phyloP scores from a whole-genome alignment of 2,797 vertebrate species.

The Karalla daura region DNA sequence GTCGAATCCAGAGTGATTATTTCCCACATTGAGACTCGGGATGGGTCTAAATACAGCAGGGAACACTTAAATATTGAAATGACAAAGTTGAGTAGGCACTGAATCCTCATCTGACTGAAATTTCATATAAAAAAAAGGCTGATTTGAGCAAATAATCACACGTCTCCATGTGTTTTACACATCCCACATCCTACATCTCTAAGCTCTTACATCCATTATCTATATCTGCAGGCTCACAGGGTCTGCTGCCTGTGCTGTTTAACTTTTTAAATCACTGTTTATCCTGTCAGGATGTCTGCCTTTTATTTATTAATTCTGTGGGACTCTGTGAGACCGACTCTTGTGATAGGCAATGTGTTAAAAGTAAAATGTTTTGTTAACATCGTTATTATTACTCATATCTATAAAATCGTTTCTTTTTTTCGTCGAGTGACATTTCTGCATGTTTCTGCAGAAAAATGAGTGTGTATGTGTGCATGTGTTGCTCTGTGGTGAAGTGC shows the following conservation, averaged over 20 bases:
- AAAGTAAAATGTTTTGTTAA: not conserved
- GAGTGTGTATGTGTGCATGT: too few species aligned
- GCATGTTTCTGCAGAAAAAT: too few species aligned
- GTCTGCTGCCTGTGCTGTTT: not conserved
- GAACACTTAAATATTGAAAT: conserved; percentile 10
- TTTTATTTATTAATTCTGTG: not conserved
- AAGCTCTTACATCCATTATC: not conserved
- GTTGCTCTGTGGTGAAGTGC: too few species aligned
- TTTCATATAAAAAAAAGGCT: not conserved
- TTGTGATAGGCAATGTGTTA: not conserved
- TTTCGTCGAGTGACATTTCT: too few species aligned
- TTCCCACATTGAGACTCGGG: not conserved
- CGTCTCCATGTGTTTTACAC: not conserved
- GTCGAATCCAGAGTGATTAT: conserved; percentile 19
- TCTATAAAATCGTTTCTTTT: too few species aligned
- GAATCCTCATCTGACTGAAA: not conserved
- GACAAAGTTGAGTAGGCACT: conserved; percentile 24
- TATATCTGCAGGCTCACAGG: not conserved
- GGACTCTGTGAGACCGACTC: not conserved
- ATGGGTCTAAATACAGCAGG: not conserved
- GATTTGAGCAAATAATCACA: not conserved
- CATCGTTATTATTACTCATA: not conserved
- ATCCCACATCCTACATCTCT: not conserved
- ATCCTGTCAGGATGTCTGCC: too few species aligned
- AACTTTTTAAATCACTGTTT: too few species aligned